Percentiles rank a stretch among this genome's conserved stretches.
These are phyloP conservation scores for Pentalonia nigronervosa DNA, from an alignment of 1,140 invertebrate genomes.

Conservation along the genomic window DNA sequence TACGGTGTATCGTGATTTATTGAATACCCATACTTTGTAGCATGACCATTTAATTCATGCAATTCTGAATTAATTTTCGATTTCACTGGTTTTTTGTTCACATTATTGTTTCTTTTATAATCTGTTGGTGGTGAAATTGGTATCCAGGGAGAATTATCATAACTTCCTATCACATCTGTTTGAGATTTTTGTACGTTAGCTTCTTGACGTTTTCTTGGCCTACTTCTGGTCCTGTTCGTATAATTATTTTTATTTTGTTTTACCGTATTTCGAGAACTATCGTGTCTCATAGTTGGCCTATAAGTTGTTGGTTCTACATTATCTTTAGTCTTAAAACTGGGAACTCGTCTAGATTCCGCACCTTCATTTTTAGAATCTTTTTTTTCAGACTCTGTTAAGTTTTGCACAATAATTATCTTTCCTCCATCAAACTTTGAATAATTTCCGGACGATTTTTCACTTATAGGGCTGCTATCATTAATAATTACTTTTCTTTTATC, in stretches of 20 bases:
- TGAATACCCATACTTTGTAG: conserved; percentile 39
- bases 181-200: neutral
- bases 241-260: conserved; percentile 36
- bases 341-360: conserved; percentile 15
- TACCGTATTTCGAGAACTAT: neutral
- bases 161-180: conserved; percentile 33
- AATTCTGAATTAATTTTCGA: conserved; percentile 29
- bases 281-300: neutral
- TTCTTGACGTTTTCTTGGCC: neutral
- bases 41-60: conserved; percentile 20
- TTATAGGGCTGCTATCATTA: conserved; percentile 8
- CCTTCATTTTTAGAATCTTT: conserved; percentile 41
- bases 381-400: neutral
- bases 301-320: conserved; percentile 53
- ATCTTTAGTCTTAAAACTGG: conserved; percentile 41
- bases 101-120: neutral
- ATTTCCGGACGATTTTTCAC: conserved; percentile 33
- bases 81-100: conserved; percentile 32
- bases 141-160: conserved; percentile 58
- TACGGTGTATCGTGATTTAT: conserved; percentile 43
- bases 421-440: conserved; percentile 31
- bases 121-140: conserved; percentile 54
- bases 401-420: conserved; percentile 42
- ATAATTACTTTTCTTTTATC: neutral
- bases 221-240: conserved; percentile 26